A percentile compares a stretch with the other conserved stretches of the same genome.
These are phyloP conservation scores for Pemphredon lugubris DNA, from an alignment of 2,888 invertebrate genomes.

Conservation along the genomic window DNA sequence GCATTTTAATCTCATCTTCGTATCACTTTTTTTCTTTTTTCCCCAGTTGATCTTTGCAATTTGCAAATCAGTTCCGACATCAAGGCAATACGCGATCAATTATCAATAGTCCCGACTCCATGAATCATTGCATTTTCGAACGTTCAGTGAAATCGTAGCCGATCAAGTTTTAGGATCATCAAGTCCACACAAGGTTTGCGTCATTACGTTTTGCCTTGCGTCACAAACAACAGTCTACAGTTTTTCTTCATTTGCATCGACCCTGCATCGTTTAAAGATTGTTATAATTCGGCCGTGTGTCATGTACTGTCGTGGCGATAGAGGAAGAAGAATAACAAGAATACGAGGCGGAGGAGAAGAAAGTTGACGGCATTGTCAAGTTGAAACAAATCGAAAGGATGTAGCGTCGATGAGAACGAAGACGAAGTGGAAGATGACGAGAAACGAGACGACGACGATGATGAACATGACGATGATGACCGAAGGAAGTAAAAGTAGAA, in stretches of 20 bases:
- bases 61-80: constrained; percentile 16
- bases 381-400: background rate
- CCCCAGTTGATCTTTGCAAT: too few species aligned
- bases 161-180: constrained; percentile 30
- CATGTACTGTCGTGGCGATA: constrained; percentile 18
- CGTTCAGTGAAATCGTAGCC: constrained; percentile 32
- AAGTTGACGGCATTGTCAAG: background rate
- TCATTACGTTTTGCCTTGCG: constrained; percentile 14
- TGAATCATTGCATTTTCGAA: constrained; percentile 12
- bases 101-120: constrained; percentile 4
- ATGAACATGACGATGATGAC: background rate
- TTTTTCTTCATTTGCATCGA: constrained; percentile 35
- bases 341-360: background rate
- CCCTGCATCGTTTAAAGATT: constrained; percentile 34
- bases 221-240: constrained; percentile 20
- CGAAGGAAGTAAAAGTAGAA: background rate
- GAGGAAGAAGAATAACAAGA: background rate
- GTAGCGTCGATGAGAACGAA: background rate
- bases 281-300: constrained; percentile 36
- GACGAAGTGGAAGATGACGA: background rate
- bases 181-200: constrained; percentile 28
- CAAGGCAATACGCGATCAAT: constrained; percentile 20
- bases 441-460: constrained; percentile 3
- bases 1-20: too few species aligned
- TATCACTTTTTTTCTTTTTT: too few species aligned